Evolutionary conservation across 1,140 invertebrate genomes (phyloP).

Genomic region (Saxidomus purpurata): DNA sequence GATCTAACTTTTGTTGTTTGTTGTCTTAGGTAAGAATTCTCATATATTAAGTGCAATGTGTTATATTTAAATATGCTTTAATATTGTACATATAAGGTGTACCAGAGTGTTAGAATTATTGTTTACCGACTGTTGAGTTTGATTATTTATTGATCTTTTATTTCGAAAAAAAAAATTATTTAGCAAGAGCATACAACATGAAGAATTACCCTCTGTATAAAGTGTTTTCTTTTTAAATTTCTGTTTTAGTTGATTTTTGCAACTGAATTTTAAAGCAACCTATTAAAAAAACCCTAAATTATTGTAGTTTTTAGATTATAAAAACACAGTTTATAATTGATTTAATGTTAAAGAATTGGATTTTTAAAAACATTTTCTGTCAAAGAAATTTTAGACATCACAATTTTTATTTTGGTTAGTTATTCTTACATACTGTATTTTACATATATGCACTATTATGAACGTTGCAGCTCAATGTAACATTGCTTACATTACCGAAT

Average conservation of each 20-base stretch:
- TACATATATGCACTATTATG: not conserved
- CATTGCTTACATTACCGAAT: not conserved
- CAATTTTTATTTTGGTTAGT: no score
- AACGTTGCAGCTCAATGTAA: not conserved
- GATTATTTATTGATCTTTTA: not conserved
- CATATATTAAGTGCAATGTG: not conserved
- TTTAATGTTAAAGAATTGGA: no score
- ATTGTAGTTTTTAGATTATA: no score
- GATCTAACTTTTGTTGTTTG: not conserved
- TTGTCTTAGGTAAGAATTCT: conserved; percentile 20
- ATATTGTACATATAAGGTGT: not conserved
- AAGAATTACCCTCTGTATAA: no score
- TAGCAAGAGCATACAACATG: no score
- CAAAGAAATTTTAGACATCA: no score
- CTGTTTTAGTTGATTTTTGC: no score
- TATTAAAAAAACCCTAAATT: no score
- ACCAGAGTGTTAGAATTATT: not conserved
- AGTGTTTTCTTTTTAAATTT: no score
- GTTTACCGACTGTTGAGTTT: not conserved
- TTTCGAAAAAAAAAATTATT: not conserved
- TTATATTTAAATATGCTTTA: not conserved
- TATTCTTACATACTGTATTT: not conserved
- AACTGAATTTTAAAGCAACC: no score
- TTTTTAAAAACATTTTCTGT: no score
- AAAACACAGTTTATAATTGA: no score